Evolutionary conservation across 2,888 invertebrate genomes (phyloP), one percentile per base, ranked within the genome.

Genomic region (Bursaphelenchus okinawaensis): DNA sequence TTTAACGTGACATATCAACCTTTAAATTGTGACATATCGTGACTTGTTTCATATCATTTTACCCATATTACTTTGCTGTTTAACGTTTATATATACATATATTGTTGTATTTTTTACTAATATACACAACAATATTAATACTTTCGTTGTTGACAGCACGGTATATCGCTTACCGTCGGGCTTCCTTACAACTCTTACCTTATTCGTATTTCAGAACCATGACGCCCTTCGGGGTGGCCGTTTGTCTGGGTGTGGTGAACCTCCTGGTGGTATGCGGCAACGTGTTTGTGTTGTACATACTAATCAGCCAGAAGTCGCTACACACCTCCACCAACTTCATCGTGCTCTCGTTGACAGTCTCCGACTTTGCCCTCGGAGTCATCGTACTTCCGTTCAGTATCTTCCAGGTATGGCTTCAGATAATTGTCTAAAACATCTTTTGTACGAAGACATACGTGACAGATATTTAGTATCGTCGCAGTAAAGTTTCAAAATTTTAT

Each of bases 271-370:
- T 81, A 29, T 74, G 77, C 66, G 81, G 81, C 57, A 81, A 81
- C 65, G 66, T 79, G 24, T 71, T 79, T 60, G 81, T 81, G 19
- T 70, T 81, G 52, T 81, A 80, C 65, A 70, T 80, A 20, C 69
- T 80, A 54, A 68, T 80, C 59, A 61, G 62, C 8, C 78, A 77
- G 62, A 74, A 75, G 55, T 70, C 74, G 22, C 87, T 96, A 74
- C 88, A 93, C 76, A 92, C 92, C 74, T 93, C 94, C 76, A 96
- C 94, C 70, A 96, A 96, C 85, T 88, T 92, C 83, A 93, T 96
- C 87, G 94, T 96, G 83, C 93, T 94, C 69, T 94, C 93, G 55
- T 87, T 96, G 80, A 95, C 95, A 0, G 91, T 93, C 29, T 93
- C 94, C 59, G 96, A 96, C 85, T 87, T 95, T 69, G 87, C 94